Base-by-base conservation (phyloP, 2,797 vertebrate genomes). In the Oryzias dopingdopingensis region DNA sequence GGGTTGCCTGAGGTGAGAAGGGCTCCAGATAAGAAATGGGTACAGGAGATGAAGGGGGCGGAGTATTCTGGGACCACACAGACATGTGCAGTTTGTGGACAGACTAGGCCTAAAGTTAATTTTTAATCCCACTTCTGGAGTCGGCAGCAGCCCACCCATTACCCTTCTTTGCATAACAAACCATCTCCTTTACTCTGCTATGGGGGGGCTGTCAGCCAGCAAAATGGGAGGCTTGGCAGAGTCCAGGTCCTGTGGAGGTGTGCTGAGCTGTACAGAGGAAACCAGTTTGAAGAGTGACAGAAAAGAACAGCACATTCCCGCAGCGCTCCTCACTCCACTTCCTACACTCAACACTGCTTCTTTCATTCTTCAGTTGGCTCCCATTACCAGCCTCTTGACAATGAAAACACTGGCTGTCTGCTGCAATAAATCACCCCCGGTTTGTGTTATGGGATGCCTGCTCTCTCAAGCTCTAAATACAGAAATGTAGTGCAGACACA, bases 351-450 rank as follows among this genome's bases (percentile, higher is more conserved):
- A 74, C 76, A 70, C 51, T 67, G 78, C 75, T 83, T 83, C 72
- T 70, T 71, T 80, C 79, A 72, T 65, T 79, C 77, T 70, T 80
- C 76, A 65, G 66, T 60, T 63, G 78, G 72, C 77, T 79, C 73
- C 70, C 51, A 69, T 79, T 77, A 81, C 60, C 65, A 47, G 50
- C 64, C 67, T 62, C 65, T 65, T 79, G 79, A 84, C 80, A 76
- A 67, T 48, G 68, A 74, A 76, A 83, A 76, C 80, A 72, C 84
- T 49, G 66, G 52, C 69, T 79, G 80, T 71, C 75, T 77, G 77
- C 65, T 54, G 18, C 77, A 59, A 73, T 82, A 85, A 77, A 80
- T 82, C 81, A 74, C 65, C 59, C 37, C 56, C 50, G 43, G 70
- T 60, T 72, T 68, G 66, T 78, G 55, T 65, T 69, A 40, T 13